phyloP scores from a whole-genome alignment of 2,888 invertebrate species.

The Acleris laterana region DNA sequence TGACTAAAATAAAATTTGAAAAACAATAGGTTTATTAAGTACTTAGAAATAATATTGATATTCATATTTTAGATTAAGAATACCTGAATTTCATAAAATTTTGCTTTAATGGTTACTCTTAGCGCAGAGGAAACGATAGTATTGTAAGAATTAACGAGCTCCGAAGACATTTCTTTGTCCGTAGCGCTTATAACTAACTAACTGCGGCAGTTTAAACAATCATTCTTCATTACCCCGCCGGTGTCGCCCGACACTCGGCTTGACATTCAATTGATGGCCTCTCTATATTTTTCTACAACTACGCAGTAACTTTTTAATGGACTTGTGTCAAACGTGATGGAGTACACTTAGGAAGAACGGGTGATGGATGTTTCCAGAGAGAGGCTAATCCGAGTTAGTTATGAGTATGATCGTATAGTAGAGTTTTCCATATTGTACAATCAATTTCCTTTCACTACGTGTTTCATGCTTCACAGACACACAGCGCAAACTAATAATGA shows the following conservation, averaged over 20 bases:
- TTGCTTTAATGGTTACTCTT: not conserved
- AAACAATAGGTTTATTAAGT: too few relatives aligned
- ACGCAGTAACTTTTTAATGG: not conserved
- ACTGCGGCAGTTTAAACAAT: constrained; percentile 17
- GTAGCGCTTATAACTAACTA: constrained; percentile 5
- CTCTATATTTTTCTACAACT: constrained; percentile 5
- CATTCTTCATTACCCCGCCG: constrained; percentile 18
- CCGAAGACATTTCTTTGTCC: constrained; percentile 2
- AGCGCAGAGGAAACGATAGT: too few relatives aligned
- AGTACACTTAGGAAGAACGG: constrained; percentile 1
- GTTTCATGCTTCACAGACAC: too few relatives aligned
- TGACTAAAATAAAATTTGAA: too few relatives aligned
- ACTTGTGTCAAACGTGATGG: constrained; percentile 1
- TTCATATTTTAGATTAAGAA: too few relatives aligned
- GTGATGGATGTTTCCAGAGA: constrained; percentile 3
- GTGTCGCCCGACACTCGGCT: constrained; percentile 5
- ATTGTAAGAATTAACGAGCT: not conserved
- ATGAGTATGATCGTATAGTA: too few relatives aligned
- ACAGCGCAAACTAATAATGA: too few relatives aligned
- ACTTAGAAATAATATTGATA: too few relatives aligned
- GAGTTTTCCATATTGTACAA: too few relatives aligned
- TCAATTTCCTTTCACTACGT: too few relatives aligned
- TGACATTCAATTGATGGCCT: constrained; percentile 22
- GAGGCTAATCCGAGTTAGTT: too few relatives aligned
- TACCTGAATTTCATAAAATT: not conserved